phyloP scores from a whole-genome alignment of 2,888 invertebrate genomes.

The Apoderus coryli region DNA sequence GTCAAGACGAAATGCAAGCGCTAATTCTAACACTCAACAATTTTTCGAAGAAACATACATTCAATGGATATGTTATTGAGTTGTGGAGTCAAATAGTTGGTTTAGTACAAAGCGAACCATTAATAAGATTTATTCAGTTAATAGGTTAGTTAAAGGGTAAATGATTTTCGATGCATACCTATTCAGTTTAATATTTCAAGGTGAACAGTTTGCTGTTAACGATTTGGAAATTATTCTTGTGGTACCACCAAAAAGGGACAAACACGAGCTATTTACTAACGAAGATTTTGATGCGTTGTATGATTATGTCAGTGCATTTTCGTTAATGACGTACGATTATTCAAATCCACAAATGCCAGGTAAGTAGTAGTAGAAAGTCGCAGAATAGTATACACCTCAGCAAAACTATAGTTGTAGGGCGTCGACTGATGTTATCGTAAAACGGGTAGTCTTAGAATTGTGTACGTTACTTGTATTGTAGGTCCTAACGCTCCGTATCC shows the following conservation, averaged over 20 bases:
- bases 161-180: conserved; percentile 5
- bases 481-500: conserved; percentile 80
- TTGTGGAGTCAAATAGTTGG: conserved; percentile 75
- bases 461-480: conserved; percentile 26
- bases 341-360: conserved; percentile 70
- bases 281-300: conserved; percentile 66
- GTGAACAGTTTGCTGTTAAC: conserved; percentile 39
- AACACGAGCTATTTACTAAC: conserved; percentile 53
- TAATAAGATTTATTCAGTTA: conserved; percentile 48
- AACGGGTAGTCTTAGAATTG: no score
- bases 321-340: conserved; percentile 95
- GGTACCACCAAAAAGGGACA: conserved; percentile 61
- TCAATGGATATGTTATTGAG: conserved; percentile 85
- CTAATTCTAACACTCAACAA: conserved; percentile 55
- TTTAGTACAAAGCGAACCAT: conserved; percentile 39
- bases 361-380: no score
- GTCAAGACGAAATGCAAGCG: conserved; percentile 49
- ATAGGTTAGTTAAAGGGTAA: conserved; percentile 38
- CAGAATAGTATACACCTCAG: no score
- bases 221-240: conserved; percentile 56
- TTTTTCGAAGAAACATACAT: conserved; percentile 49
- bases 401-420: no score
- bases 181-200: conserved; percentile 25
- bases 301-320: conserved; percentile 68
- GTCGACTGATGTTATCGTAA: no score